A percentile compares a stretch with the other conserved stretches of the same genome.
phyloP scores from a whole-genome alignment of 1,140 invertebrate species.

The honey bee (Apis mellifera) region Amel_HAv3.1 CM009934.2:8012001-8012500 shows the following conservation, averaged over 20 bases:
- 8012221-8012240: conserved; percentile 25
- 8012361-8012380: conserved; percentile 96
- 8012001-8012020: no score
- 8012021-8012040: no score
- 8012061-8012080: no score
- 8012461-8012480: conserved; percentile 39
- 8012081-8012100: no score
- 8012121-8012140: no score
- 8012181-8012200: conserved; percentile 19
- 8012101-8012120: no score
- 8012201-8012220: conserved; percentile 32
- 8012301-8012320: conserved; percentile 78
- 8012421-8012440: conserved; percentile 73
- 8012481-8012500: conserved; percentile 6
- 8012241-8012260: conserved; percentile 32
- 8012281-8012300: conserved; percentile 66
- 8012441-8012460: conserved; percentile 57
- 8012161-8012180: no score
- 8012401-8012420: conserved; percentile 81
- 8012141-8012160: no score
- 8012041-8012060: no score
- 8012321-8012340: conserved; percentile 89
- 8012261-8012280: conserved; percentile 53
- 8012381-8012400: conserved; percentile 90
- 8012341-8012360: conserved; percentile 95